phyloP scores from a whole-genome alignment of 2,888 invertebrate genomes.

The Eumerus sabulonum region DNA sequence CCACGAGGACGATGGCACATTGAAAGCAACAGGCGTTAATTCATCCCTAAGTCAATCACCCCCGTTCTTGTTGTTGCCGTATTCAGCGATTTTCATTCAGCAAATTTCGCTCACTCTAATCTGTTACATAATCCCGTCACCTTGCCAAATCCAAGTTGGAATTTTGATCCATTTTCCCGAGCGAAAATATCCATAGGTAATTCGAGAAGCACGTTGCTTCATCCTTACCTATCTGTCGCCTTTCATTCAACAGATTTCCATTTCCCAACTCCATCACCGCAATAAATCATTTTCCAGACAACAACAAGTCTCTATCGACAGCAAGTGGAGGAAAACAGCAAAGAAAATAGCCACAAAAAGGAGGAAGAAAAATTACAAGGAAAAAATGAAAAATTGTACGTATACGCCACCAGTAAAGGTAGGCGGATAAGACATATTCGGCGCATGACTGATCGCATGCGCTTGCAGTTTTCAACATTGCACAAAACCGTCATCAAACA shows the following conservation, averaged over 20 bases:
- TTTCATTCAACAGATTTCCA: constrained; percentile 40
- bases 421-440: constrained; percentile 67
- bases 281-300: background rate
- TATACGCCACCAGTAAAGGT: constrained; percentile 59
- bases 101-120: constrained; percentile 11
- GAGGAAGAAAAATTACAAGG: constrained; percentile 48
- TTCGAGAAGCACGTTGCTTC: background rate
- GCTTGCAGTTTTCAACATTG: constrained; percentile 65
- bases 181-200: background rate
- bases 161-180: background rate
- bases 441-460: constrained; percentile 69
- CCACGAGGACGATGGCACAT: constrained; percentile 17
- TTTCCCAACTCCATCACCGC: background rate
- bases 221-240: background rate
- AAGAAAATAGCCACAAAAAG: background rate
- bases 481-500: constrained; percentile 55
- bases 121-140: constrained; percentile 33
- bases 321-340: no score
- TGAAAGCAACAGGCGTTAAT: constrained; percentile 58
- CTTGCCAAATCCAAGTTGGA: background rate
- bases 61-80: constrained; percentile 38
- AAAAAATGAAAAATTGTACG: constrained; percentile 52
- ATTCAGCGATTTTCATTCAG: constrained; percentile 65
- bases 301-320: background rate
- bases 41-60: constrained; percentile 18